Conservation (phyloP, 2,888 invertebrate genomes). For the Drosophila borborema region DNA sequence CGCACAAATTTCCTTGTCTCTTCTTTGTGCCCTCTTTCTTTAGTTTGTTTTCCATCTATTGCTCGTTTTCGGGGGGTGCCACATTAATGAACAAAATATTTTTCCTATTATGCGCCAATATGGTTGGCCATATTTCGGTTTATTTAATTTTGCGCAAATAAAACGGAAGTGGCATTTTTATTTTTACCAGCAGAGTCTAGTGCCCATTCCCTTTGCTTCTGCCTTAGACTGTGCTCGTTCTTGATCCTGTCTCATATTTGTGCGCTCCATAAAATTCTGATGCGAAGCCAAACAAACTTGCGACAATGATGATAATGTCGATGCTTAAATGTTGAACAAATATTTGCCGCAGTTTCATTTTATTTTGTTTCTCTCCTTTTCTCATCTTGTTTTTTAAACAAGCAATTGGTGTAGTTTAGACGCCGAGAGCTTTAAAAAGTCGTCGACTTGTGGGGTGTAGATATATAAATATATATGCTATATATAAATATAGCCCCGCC, state of each 20-base stretch:
- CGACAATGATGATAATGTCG: slow-evolving; percentile 72
- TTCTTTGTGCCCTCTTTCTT: slow-evolving; percentile 8
- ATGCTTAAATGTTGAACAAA: slow-evolving; percentile 66
- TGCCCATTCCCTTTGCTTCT: neutral
- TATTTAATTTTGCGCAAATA: slow-evolving; percentile 83
- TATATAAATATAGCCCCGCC: neutral
- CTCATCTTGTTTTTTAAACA: slow-evolving; percentile 56
- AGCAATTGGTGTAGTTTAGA: slow-evolving; percentile 66
- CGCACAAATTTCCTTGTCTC: slow-evolving; percentile 9
- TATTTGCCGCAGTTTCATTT: slow-evolving; percentile 50
- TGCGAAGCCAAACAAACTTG: slow-evolving; percentile 73
- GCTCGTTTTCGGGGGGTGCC: slow-evolving; percentile 45
- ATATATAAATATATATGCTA: neutral
- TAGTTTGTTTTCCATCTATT: slow-evolving; percentile 46
- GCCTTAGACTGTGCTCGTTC: slow-evolving; percentile 11
- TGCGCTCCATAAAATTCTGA: slow-evolving; percentile 78
- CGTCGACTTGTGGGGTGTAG: slow-evolving; percentile 23
- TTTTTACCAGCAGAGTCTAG: slow-evolving; percentile 56
- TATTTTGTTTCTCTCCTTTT: neutral
- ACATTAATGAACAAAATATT: slow-evolving; percentile 80
- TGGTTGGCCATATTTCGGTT: slow-evolving; percentile 80
- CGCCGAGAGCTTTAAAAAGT: slow-evolving; percentile 60
- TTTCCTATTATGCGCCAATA: slow-evolving; percentile 80
- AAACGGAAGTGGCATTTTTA: slow-evolving; percentile 81
- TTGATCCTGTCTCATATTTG: slow-evolving; percentile 68